These are phyloP conservation scores for Rotaria socialis DNA, from an alignment of 2,888 invertebrate genomes.

Conservation along the genomic window DNA sequence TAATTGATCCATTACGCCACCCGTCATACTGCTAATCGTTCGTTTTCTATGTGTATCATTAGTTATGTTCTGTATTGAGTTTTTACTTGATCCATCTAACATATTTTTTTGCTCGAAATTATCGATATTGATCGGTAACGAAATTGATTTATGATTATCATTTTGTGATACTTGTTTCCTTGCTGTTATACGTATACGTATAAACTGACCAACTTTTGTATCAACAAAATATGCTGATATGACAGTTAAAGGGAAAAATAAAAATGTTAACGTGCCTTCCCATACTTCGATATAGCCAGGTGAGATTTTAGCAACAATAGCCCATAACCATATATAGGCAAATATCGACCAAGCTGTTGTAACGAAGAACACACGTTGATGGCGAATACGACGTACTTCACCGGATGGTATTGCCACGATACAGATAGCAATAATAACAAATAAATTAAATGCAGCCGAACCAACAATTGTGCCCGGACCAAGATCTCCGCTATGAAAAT, in stretches of 20 bases:
- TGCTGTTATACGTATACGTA: conserved; percentile 49
- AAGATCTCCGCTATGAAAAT: conserved; percentile 69
- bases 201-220: conserved; percentile 62
- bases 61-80: neutral
- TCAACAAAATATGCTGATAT: conserved; percentile 93
- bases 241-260: conserved; percentile 93
- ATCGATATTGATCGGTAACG: neutral
- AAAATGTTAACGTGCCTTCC: conserved; percentile 90
- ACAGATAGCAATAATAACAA: conserved; percentile 93
- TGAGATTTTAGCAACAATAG: conserved; percentile 81
- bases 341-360: conserved; percentile 96
- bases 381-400: conserved; percentile 86
- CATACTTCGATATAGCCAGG: conserved; percentile 87
- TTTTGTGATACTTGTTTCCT: conserved; percentile 12
- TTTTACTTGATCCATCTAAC: neutral
- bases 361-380: conserved; percentile 90
- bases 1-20: conserved; percentile 50
- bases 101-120: conserved; percentile 35
- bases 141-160: neutral
- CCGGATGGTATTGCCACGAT: conserved; percentile 81
- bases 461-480: conserved; percentile 98
- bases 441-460: conserved; percentile 94
- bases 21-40: conserved; percentile 49
- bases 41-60: conserved; percentile 47
- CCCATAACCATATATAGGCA: conserved; percentile 95